These are phyloP conservation scores for Tetramorium parvispinum DNA, from an alignment of 1,140 invertebrate species.

Conservation along the genomic window DNA sequence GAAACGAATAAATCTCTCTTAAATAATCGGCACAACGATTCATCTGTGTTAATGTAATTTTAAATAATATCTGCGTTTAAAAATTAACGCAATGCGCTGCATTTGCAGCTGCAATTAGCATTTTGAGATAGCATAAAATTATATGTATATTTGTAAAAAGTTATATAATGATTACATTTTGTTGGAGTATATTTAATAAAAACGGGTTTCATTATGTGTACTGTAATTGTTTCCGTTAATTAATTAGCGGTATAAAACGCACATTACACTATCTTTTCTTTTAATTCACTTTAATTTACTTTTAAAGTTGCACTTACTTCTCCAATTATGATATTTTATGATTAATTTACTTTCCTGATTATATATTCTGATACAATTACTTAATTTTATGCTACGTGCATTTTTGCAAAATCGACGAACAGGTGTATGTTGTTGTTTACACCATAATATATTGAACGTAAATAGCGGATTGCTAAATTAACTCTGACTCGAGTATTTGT, in stretches of 20 bases:
- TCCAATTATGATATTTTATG: not conserved
- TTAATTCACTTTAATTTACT: not conserved
- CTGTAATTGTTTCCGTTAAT: not conserved
- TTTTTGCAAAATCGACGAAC: not conserved
- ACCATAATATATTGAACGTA: not conserved
- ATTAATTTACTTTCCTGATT: not conserved
- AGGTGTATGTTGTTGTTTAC: not conserved
- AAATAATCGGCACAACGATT: not conserved
- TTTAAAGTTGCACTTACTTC: not conserved
- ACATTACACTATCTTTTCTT: not conserved
- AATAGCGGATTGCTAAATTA: constrained; percentile 27
- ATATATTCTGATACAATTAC: not conserved
- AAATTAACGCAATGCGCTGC: not conserved
- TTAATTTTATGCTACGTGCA: not conserved
- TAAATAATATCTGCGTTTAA: not conserved
- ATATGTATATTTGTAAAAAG: not conserved
- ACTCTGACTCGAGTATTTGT: constrained; percentile 8
- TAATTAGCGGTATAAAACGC: not conserved
- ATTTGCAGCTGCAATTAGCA: not conserved
- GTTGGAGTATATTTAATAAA: not conserved
- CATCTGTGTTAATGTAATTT: not conserved
- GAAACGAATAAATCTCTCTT: not conserved
- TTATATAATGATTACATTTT: not conserved
- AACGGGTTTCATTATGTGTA: not conserved
- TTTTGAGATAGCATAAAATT: not conserved